Base-by-base conservation (phyloP, 2,113 vertebrate genomes). In the Piaya cayana region DNA sequence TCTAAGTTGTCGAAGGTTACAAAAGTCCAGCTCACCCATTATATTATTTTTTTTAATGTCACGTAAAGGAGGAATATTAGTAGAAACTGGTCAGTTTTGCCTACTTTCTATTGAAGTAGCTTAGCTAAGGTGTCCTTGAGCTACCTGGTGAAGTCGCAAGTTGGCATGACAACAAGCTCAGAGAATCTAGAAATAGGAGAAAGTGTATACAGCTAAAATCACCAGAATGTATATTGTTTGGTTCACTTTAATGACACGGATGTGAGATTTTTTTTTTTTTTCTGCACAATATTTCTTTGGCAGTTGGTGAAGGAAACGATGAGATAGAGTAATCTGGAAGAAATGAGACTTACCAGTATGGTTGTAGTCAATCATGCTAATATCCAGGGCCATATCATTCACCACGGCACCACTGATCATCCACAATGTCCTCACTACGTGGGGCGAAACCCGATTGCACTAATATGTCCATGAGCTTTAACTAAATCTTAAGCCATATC, bases 131-230 rank as follows among this genome's bases (percentile, higher is more conserved):
- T 64, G 85, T 95, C 90, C 94, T 96, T 96, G 95, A 95, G 68
- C 34, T 94, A 93, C 75, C 82, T 93, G 63, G 71, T 91, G 60
- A 96, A 96, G 92, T 81, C 92, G 86, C 52, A 96, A 90, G 90
- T 96, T 96, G 94, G 93, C 90, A 95, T 96, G 94, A 96, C 95
- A 96, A 96, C 93, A 78, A 82, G 75, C 59, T 93, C 37, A n/a
- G 52, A 80, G 63, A 90, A 43, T 59, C 47, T 68, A 86, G 93
- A 95, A 95, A 90, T 7, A 77, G 43, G 43, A 88, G 52, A 94
- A 96, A 92, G 94, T 90, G 3, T 47, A 80, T 71, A 88, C 68
- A 71, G 68, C 52, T 90, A 19, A 78, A 55, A 93, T 71, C 36
- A 75, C 69, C n/a, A 75, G 72, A 68, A 88, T 56, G 52, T 17